Conservation (phyloP, 2,888 invertebrate species). For the Thumatha senex region DNA sequence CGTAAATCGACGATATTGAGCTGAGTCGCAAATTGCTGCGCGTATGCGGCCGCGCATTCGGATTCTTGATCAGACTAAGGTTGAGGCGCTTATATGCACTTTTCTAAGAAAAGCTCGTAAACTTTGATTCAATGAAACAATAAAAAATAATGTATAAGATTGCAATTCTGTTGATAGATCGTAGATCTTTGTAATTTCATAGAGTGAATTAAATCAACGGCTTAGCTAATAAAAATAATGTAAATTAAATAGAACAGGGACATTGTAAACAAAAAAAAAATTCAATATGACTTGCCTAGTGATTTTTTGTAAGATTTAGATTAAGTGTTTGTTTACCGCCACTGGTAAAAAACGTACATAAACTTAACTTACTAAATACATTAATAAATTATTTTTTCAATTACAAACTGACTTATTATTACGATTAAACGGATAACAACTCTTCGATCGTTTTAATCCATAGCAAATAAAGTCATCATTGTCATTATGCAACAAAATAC, state of each 20-base stretch:
- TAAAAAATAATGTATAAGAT: constrained; percentile 30
- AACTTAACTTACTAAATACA: too few species aligned
- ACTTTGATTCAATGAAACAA: constrained; percentile 37
- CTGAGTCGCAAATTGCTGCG: constrained; percentile 65
- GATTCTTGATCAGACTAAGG: constrained; percentile 55
- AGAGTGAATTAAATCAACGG: constrained; percentile 16
- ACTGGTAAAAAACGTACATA: too few species aligned
- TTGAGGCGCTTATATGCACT: constrained; percentile 35
- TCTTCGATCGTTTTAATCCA: too few species aligned
- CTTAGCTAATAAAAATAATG: constrained; percentile 6
- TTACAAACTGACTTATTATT: too few species aligned
- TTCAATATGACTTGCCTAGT: too few species aligned
- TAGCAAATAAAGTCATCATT: too few species aligned
- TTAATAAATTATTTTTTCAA: too few species aligned
- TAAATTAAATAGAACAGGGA: constrained; percentile 10
- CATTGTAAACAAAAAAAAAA: too few species aligned
- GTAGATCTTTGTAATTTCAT: constrained; percentile 1
- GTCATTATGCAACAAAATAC: too few species aligned
- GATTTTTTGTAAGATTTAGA: too few species aligned
- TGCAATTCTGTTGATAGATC: constrained; percentile 15
- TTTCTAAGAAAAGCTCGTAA: constrained; percentile 44
- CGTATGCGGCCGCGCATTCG: constrained; percentile 66
- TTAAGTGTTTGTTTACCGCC: too few species aligned
- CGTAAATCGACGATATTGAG: constrained; percentile 71
- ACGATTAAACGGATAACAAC: too few species aligned